Base-by-base conservation (phyloP, 2,888 invertebrate genomes). In the Agrilus cyanescens region DNA sequence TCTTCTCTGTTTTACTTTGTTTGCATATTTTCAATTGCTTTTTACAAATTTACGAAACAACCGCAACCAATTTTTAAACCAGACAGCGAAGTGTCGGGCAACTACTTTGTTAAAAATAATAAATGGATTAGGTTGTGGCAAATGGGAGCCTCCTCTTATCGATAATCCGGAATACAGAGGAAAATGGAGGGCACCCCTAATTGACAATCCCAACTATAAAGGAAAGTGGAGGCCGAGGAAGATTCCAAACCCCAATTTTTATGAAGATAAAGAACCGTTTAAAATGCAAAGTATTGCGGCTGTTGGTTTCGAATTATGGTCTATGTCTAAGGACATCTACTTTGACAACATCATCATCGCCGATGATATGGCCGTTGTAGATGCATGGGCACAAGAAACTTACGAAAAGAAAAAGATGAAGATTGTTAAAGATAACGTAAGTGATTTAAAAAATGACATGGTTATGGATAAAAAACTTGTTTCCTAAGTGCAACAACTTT, bases 281-380 rank as follows among this genome's bases (percentile, higher is more conserved):
- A 76, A 72, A 58, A 88, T 94, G 88, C 80, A 83, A 12, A 74
- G 91, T 25, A 85, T 95, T 62, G 95, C 78, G 60, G 94, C 96
- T 14, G 73, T 98, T 42, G 98, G 97, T 13, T 82, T 98, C 63
- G 98, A 98, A 67, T 71, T 98, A 49, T 98, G 98, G 98, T 94
- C 97, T 4, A 97, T 98, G 93, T 90, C 93, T 0, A 85, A 88
- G 47, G 77, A 81, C 57, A 87, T 98, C 54, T 70, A 93, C 44
- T 98, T 98, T 69, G 98, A 98, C 70, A 97, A 97, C 69, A 73
- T 98, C 42, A 72, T 98, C 46, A 75, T 98, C 45, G 85, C 95
- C 0, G 91, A 96, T 63, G 83, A 88, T 57, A 69, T 76, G 44
- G 69, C 67, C 1, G 75, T 83, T 0, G 91, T 94, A 0, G 74